Base-by-base conservation (phyloP, 2,888 invertebrate genomes). In the Hypselothyrea guttata region DNA sequence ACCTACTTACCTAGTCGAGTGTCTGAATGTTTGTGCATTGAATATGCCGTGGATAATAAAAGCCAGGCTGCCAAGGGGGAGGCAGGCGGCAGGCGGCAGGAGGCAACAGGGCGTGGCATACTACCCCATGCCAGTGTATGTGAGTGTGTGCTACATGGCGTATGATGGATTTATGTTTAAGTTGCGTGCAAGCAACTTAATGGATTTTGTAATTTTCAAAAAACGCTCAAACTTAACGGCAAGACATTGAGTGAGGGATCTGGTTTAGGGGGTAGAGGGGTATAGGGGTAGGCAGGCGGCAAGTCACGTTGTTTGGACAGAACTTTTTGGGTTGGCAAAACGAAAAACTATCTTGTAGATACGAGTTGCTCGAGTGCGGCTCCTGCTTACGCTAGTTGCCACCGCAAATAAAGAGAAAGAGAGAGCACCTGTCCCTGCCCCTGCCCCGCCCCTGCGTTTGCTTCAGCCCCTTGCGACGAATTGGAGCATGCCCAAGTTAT, bases 111-210 rank as follows among this genome's bases (percentile, higher is more conserved):
- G n/a, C 55, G 12, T 45, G 7, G n/a, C n/a, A n/a, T n/a, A n/a
- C n/a, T n/a, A n/a, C n/a, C n/a, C n/a, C 33, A 7, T 58, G 47
- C 46, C 34, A 49, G 28, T 48, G 18, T 58, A 38, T 44, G 34
- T 72, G 60, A 53, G 45, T 62, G 71, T 79, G 75, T 63, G 59
- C 72, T 65, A 75, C 84, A 79, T 85, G 82, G 84, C 84, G 87
- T 86, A 86, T 83, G 83, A 83, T 83, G 87, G 87, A 83, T 83
- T 83, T 86, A 83, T 83, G 87, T 74, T 84, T 84, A 86, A 86
- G 82, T 83, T 83, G 86, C 83, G 83, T 83, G 83, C 83, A 79
- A 86, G 83, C 86, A 86, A 83, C 86, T 86, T 86, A 83, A 83
- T 83, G 83, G 87, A 83, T 83, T 83, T 83, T 86, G 83, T 83